Conservation (phyloP, 2,113 vertebrate genomes). For the Mionectes macconnelli region DNA sequence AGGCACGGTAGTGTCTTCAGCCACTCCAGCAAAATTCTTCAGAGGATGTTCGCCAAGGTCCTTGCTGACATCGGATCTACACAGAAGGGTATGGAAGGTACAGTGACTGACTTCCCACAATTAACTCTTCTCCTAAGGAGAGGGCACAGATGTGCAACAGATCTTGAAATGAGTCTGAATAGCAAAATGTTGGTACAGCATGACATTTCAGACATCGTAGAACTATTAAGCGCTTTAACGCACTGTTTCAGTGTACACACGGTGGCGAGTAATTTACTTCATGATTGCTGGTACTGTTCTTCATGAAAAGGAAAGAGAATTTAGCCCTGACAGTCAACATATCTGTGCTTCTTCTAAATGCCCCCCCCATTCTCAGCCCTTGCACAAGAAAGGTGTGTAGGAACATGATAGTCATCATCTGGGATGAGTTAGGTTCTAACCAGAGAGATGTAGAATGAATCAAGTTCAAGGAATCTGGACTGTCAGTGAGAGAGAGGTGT, state of each 20-base stretch:
- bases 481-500: neutral
- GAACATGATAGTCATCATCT: accelerated
- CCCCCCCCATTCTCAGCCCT: no score
- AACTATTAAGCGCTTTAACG: neutral
- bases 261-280: neutral
- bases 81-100: neutral
- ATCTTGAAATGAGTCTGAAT: neutral
- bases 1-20: neutral
- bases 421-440: neutral
- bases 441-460: neutral
- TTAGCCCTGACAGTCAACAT: neutral
- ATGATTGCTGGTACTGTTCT: neutral
- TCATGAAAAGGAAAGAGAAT: neutral
- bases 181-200: neutral
- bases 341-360: neutral
- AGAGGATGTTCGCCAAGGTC: neutral
- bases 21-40: constrained; percentile 22
- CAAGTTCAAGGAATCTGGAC: neutral
- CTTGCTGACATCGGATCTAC: neutral
- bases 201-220: neutral
- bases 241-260: neutral
- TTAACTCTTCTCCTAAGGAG: neutral
- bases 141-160: neutral
- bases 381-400: neutral
- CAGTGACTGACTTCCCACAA: neutral